Percentiles rank a stretch among this genome's conserved stretches.
These are phyloP conservation scores for Phania funesta DNA, from an alignment of 2,888 invertebrate species.

Conservation along the genomic window DNA sequence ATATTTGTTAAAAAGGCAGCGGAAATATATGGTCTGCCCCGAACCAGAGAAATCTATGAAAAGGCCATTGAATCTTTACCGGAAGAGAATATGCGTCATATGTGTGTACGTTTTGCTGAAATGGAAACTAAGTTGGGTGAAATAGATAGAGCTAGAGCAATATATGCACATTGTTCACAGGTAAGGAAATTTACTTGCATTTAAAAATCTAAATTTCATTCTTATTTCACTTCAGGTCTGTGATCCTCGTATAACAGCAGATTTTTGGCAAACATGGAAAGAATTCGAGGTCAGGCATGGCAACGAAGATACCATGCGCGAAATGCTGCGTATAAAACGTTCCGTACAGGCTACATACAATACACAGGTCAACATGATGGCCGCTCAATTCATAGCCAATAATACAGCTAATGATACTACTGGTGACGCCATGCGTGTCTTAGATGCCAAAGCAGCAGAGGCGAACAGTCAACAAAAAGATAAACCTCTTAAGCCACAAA, in stretches of 20 bases:
- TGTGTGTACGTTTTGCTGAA: constrained; percentile 98
- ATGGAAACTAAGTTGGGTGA: constrained; percentile 99
- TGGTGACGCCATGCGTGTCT: constrained; percentile 92
- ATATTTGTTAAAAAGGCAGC: constrained; percentile 99
- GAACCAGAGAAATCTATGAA: constrained; percentile 98
- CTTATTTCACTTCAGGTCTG: constrained; percentile 81
- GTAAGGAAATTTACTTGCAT: constrained; percentile 81
- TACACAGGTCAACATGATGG: constrained; percentile 99
- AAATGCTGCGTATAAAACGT: constrained; percentile 98
- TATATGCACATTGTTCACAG: constrained; percentile 99
- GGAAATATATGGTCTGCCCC: constrained; percentile 97
- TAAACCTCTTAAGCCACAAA: constrained; percentile 71
- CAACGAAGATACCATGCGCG: constrained; percentile 99
- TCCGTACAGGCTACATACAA: constrained; percentile 99
- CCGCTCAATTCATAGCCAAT: constrained; percentile 96
- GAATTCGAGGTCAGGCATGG: constrained; percentile 99
- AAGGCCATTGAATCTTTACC: constrained; percentile 96
- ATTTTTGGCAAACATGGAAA: constrained; percentile 99
- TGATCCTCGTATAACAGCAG: constrained; percentile 96
- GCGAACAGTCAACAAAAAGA: constrained; percentile 71
- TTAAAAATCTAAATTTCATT: background rate
- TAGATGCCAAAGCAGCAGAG: constrained; percentile 91
- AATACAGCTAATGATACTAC: constrained; percentile 87
- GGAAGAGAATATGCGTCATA: constrained; percentile 94
- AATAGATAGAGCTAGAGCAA: constrained; percentile 97